Evolutionary conservation across 2,113 vertebrate species (phyloP).

Genomic region (Nerophis lumbriciformis): DNA sequence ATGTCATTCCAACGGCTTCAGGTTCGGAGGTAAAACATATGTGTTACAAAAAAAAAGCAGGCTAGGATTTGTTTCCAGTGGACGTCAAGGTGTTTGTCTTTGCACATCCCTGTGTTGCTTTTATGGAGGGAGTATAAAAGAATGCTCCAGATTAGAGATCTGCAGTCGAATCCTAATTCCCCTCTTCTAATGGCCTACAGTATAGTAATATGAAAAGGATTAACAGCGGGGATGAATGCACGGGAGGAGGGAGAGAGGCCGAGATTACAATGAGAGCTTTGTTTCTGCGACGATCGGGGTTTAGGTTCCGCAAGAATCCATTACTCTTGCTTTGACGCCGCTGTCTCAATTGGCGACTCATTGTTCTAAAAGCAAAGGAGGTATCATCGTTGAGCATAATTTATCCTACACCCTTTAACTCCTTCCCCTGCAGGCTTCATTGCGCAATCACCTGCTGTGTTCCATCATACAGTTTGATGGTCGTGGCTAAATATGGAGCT

Average conservation of each 20-base stretch:
- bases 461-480: constrained; percentile 51
- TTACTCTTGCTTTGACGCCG: constrained; percentile 68
- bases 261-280: constrained; percentile 65
- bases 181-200: constrained; percentile 55
- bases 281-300: constrained; percentile 57
- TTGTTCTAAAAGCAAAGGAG: constrained; percentile 56
- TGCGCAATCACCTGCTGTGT: constrained; percentile 54
- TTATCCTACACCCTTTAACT: constrained; percentile 3
- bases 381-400: constrained; percentile 60
- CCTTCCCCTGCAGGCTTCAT: constrained; percentile 19
- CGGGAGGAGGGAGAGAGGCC: constrained; percentile 33
- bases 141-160: constrained; percentile 49
- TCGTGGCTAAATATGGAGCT: constrained; percentile 53
- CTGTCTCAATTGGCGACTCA: constrained; percentile 53
- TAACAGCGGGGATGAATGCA: constrained; percentile 57
- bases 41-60: background rate
- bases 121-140: constrained; percentile 27
- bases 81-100: constrained; percentile 7
- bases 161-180: constrained; percentile 52
- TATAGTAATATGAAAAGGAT: constrained; percentile 65
- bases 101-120: constrained; percentile 8
- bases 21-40: background rate
- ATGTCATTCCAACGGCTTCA: constrained; percentile 2
- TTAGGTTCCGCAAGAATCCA: constrained; percentile 60
- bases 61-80: constrained; percentile 11